Conservation (phyloP, 2,113 vertebrate species). For the Apus apus region DNA sequence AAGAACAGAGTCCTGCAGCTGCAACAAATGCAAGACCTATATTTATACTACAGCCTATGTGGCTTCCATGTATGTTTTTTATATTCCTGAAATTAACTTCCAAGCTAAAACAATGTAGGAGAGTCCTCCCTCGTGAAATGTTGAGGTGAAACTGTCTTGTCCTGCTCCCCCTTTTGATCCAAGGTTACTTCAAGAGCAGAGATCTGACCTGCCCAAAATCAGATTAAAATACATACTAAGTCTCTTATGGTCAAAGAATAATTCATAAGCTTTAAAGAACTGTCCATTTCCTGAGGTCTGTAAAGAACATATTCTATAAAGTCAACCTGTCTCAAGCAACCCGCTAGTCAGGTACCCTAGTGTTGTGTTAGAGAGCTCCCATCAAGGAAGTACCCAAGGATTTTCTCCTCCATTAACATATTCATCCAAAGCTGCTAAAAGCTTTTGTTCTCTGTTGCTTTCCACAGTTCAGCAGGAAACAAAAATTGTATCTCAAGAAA, state of each 20-base stretch:
- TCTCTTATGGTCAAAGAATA: background rate
- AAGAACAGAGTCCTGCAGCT: background rate
- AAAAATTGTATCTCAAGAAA: background rate
- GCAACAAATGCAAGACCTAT: background rate
- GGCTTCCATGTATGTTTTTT: background rate
- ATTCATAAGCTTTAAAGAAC: background rate
- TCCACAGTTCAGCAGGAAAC: background rate
- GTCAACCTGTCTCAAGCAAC: background rate
- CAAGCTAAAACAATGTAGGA: background rate
- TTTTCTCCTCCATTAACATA: background rate
- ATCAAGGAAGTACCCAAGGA: background rate
- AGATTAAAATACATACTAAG: background rate
- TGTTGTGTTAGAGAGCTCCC: background rate
- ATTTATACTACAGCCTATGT: background rate
- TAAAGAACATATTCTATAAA: background rate
- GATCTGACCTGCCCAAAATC: background rate
- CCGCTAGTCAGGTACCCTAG: background rate
- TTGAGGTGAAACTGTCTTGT: background rate
- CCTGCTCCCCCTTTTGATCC: background rate
- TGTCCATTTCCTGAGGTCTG: background rate
- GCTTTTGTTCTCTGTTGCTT: background rate
- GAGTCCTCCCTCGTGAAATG: background rate
- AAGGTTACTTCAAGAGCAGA: background rate
- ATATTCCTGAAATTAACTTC: background rate
- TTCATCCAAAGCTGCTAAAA: background rate